Evolutionary conservation across 2,797 vertebrate species (phyloP).

Genomic region (Leptoclinus maculatus): DNA sequence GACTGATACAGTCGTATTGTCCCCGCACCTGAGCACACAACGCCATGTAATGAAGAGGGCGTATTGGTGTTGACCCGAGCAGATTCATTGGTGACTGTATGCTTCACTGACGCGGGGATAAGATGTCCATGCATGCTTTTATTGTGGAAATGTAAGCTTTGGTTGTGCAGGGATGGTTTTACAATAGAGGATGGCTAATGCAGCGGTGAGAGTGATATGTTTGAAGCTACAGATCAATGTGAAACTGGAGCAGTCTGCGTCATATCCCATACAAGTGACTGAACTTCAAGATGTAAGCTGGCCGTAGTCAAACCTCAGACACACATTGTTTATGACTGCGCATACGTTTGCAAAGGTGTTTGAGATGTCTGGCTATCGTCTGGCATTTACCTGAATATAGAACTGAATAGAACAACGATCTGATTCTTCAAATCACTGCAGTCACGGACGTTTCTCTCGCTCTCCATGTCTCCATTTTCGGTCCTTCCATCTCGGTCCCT

Average conservation of each 20-base stretch:
- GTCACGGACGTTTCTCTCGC: background rate
- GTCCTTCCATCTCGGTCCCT: background rate
- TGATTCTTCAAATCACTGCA: slow-evolving; percentile 5
- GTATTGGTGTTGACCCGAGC: slow-evolving; percentile 58
- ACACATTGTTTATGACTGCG: background rate
- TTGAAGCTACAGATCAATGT: slow-evolving; percentile 22
- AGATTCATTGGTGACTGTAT: slow-evolving; percentile 53
- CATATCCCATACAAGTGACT: background rate
- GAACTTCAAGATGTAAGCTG: slow-evolving; percentile 6
- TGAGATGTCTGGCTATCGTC: background rate
- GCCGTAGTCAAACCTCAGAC: slow-evolving; percentile 7
- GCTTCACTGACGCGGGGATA: slow-evolving; percentile 49
- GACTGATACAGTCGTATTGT: slow-evolving; percentile 37
- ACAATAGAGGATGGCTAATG: slow-evolving; percentile 12
- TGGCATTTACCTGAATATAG: background rate
- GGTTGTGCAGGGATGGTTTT: slow-evolving; percentile 4
- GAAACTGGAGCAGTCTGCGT: slow-evolving; percentile 10
- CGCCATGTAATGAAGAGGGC: slow-evolving; percentile 7
- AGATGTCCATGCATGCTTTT: slow-evolving; percentile 43
- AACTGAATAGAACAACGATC: background rate
- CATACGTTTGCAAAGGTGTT: background rate
- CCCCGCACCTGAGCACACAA: slow-evolving; percentile 56
- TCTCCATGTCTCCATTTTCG: background rate
- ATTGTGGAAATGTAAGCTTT: slow-evolving; percentile 43
- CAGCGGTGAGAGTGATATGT: slow-evolving; percentile 29